Base-by-base conservation (phyloP, 2,113 vertebrate species). In the Psephotus haematonotus region DNA sequence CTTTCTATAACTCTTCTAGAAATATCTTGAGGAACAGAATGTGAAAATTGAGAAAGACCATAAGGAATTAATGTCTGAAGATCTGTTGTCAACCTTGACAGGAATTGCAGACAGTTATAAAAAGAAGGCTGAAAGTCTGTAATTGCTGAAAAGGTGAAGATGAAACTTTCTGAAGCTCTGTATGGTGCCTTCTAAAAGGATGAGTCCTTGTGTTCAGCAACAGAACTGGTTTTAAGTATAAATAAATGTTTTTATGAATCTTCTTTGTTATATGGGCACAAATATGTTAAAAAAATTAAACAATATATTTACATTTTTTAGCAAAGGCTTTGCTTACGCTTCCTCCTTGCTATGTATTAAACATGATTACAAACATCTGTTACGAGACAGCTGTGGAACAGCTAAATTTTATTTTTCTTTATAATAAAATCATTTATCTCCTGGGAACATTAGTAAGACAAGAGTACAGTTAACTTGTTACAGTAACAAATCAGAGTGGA, bases 1-100 rank as follows among this genome's bases (percentile, higher is more conserved):
- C 20, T 82, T 83, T 44, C 57, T 92, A 5, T 86, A 64, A 71
- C 39, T 95, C 85, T 96, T 94, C 90, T 93, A 98, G 98, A 98
- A 98, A 96, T 97, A 98, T 19, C 96, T 98, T 49, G 95, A 97
- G 46, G 98, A 98, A 59, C 98, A 98, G 87, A 97, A 97, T 49
- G 33, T 15, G 11, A 98, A 97, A 94, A 94, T 86, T 68, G 93
- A 97, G 65, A 96, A 57, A 87, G 95, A 98, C 1, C 97, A 94
- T 64, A 95, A 98, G 94, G 97, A 98, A 87, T 96, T 96, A n/a
- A 78, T 84, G 69, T 91, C 96, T 77, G 97, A 98, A 92, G 97
- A 98, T 65, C 89, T 97, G 17, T 17, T 98, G 93, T 96, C 88
- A 90, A 39, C 75, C 62, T 94, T 98, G 84, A 93, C 60, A 19